Percentiles rank a stretch among this genome's conserved stretches.
These are phyloP conservation scores for Australoheros facetus DNA, from an alignment of 2,797 vertebrate species.

Conservation along the genomic window DNA sequence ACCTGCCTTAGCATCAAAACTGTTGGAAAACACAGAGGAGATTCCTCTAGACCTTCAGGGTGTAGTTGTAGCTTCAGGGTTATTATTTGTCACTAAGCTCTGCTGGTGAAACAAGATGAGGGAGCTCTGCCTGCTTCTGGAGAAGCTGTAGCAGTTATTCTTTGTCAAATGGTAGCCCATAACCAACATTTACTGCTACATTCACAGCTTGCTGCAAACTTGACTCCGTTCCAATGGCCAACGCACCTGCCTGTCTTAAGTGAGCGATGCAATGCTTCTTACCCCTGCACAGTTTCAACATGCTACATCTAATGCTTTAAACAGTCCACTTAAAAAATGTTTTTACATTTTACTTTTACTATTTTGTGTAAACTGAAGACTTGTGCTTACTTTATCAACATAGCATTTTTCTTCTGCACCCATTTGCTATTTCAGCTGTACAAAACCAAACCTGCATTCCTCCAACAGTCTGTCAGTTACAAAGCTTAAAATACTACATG, in stretches of 20 bases:
- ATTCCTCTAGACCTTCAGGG: slow-evolving; percentile 8
- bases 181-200: slow-evolving; percentile 18
- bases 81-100: slow-evolving; percentile 23
- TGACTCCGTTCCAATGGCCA: not conserved
- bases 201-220: slow-evolving; percentile 15
- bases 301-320: not conserved
- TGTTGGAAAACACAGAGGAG: slow-evolving; percentile 17
- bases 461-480: not conserved
- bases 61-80: slow-evolving; percentile 22
- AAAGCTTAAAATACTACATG: not conserved
- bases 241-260: slow-evolving; percentile 10
- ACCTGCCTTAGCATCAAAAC: not conserved
- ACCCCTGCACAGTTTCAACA: not conserved
- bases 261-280: not conserved
- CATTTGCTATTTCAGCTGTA: not conserved
- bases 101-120: slow-evolving; percentile 16
- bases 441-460: not conserved
- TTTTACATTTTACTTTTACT: not conserved
- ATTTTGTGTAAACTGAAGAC: not conserved
- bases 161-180: slow-evolving; percentile 19
- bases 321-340: too few relatives aligned
- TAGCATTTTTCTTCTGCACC: not conserved
- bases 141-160: slow-evolving; percentile 16
- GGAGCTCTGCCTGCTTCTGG: slow-evolving; percentile 3
- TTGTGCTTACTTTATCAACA: not conserved